Evolutionary conservation across 2,888 invertebrate genomes (phyloP).

Genomic region (Pterostichus madidus): DNA sequence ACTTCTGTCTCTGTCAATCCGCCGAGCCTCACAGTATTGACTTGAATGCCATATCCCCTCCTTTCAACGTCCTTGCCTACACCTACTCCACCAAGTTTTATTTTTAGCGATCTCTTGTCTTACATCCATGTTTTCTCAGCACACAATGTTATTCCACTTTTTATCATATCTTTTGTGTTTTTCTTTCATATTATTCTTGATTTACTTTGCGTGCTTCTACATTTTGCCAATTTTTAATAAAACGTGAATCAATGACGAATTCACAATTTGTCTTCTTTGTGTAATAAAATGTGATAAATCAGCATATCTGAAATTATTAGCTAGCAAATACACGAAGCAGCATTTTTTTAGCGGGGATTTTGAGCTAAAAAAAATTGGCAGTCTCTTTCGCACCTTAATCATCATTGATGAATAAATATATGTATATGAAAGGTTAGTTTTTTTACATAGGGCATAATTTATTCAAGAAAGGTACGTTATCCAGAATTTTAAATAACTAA

Average conservation of each 20-base stretch:
- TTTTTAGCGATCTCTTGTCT: neutral
- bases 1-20: no score
- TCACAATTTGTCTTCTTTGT: neutral
- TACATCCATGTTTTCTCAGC: constrained; percentile 17
- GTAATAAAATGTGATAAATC: constrained; percentile 1
- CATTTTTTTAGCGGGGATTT: no score
- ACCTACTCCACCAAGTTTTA: neutral
- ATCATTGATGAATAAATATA: no score
- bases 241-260: neutral
- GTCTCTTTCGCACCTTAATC: no score
- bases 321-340: no score
- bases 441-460: no score
- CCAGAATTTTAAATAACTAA: no score
- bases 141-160: constrained; percentile 23
- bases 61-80: neutral
- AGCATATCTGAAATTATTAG: neutral
- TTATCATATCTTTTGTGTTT: neutral
- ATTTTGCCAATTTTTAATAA: constrained; percentile 26
- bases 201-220: constrained; percentile 20
- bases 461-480: no score
- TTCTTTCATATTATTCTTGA: constrained; percentile 26
- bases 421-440: no score
- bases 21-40: no score
- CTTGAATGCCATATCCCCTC: no score
- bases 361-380: no score